Evolutionary conservation across 2,888 invertebrate genomes (phyloP).

Genomic region (Serrognathus titanus): DNA sequence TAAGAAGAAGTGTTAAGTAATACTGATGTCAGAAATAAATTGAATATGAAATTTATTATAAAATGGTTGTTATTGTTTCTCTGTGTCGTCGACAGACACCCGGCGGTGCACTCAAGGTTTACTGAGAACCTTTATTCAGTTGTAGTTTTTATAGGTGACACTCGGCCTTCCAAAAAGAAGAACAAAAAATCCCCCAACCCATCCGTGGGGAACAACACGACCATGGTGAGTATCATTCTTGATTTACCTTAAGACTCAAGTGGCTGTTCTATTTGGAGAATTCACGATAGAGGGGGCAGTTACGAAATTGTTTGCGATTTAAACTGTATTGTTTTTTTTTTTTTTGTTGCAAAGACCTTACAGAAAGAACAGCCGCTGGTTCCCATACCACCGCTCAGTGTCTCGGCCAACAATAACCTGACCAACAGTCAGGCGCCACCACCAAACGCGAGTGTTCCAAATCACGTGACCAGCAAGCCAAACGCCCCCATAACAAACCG

Average conservation of each 20-base stretch:
- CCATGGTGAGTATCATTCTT: constrained; percentile 17
- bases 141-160: constrained; percentile 41
- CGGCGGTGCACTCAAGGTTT: constrained; percentile 23
- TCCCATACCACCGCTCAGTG: constrained; percentile 28
- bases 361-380: constrained; percentile 30
- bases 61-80: constrained; percentile 34
- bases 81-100: constrained; percentile 10
- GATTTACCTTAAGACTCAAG: background rate
- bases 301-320: background rate
- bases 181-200: constrained; percentile 51
- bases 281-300: background rate
- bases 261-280: background rate
- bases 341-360: constrained; percentile 27
- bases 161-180: constrained; percentile 55
- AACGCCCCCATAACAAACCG: constrained; percentile 29
- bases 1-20: constrained; percentile 39
- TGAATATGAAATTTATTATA: constrained; percentile 39
- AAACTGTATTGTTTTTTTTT: too few relatives aligned
- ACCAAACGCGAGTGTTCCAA: constrained; percentile 23
- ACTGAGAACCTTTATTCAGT: constrained; percentile 3
- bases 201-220: constrained; percentile 31
- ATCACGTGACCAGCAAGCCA: constrained; percentile 41
- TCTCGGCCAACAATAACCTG: constrained; percentile 27
- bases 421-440: constrained; percentile 26
- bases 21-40: constrained; percentile 44